Conservation (phyloP, 2,113 vertebrate genomes). For the Anoplopoma fimbria region DNA sequence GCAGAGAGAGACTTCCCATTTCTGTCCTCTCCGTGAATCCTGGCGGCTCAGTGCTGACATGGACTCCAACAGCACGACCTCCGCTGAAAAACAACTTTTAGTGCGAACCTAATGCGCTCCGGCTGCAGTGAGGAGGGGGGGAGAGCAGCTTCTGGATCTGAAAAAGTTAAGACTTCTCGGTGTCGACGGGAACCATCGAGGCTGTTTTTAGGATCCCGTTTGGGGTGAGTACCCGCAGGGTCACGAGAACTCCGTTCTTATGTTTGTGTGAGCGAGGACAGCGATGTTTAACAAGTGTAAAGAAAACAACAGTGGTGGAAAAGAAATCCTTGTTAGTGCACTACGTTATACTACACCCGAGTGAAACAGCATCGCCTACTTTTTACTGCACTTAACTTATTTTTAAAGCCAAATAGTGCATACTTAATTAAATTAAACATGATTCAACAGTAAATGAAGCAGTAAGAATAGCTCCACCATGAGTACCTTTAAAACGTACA, state of each 20-base stretch:
- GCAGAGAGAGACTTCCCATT: constrained; percentile 44
- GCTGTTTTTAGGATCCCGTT: not conserved
- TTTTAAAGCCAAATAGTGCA: not conserved
- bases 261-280: not conserved
- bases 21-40: not conserved
- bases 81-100: not conserved
- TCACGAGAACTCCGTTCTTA: not conserved
- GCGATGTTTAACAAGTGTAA: too few relatives aligned
- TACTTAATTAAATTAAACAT: not conserved
- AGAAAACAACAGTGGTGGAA: not conserved
- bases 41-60: not conserved
- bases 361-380: not conserved
- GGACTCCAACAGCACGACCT: not conserved
- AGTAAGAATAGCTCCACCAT: not conserved
- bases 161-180: not conserved
- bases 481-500: not conserved
- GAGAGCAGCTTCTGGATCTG: not conserved
- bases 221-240: constrained; percentile 20
- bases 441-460: not conserved
- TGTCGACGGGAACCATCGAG: not conserved
- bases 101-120: not conserved
- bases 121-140: not conserved
- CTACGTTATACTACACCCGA: not conserved
- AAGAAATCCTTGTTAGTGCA: not conserved
- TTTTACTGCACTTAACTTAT: not conserved